Conservation (phyloP, 2,888 invertebrate genomes). For the Chalcosyrphus nemorum region DNA sequence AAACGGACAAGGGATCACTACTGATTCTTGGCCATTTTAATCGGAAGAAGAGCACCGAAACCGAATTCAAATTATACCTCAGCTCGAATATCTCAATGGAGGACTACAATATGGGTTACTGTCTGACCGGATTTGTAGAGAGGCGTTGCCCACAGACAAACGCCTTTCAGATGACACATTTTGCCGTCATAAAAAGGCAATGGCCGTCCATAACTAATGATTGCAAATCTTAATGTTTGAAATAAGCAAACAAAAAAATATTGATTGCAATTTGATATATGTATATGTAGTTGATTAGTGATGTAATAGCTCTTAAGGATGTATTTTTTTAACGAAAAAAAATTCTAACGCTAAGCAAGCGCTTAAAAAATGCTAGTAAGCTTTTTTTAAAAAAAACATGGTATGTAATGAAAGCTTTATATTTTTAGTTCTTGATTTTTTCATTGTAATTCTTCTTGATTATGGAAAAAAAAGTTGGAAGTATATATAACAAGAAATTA, state of each 20-base stretch:
- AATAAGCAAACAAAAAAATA: background rate
- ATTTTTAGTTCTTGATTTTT: conserved; percentile 20
- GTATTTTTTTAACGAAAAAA: conserved; percentile 31
- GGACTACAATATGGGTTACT: conserved; percentile 95
- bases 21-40: conserved; percentile 88
- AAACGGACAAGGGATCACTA: conserved; percentile 90
- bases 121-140: conserved; percentile 93
- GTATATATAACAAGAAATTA: conserved; percentile 20
- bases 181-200: conserved; percentile 92
- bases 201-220: conserved; percentile 81
- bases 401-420: conserved; percentile 10
- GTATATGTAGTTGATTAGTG: conserved; percentile 36
- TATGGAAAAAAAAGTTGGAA: conserved; percentile 64
- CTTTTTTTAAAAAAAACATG: conserved; percentile 31
- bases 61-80: conserved; percentile 91
- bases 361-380: conserved; percentile 32
- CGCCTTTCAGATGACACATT: conserved; percentile 92
- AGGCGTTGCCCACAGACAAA: conserved; percentile 89
- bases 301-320: conserved; percentile 30
- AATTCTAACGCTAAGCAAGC: conserved; percentile 45
- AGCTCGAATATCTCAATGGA: conserved; percentile 92
- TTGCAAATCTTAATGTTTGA: conserved; percentile 65
- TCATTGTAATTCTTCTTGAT: conserved; percentile 72
- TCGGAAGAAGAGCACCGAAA: conserved; percentile 88
- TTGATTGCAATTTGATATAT: conserved; percentile 58